Base-by-base conservation (phyloP, 2,888 invertebrate genomes). In the Frankliniella intonsa region DNA sequence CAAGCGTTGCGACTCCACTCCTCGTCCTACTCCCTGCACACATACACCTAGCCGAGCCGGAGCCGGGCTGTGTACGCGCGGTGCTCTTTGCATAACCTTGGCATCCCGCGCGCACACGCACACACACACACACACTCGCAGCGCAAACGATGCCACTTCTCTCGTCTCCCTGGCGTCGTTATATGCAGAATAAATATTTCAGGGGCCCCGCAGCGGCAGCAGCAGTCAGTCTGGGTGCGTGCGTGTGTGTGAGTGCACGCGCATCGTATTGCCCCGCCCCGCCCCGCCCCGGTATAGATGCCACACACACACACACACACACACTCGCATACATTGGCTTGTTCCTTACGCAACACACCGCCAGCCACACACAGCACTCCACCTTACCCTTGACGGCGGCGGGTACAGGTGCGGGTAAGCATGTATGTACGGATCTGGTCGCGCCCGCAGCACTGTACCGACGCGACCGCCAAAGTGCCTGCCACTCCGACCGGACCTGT, bases 101-200 rank as follows among this genome's bases (percentile, higher is more conserved):
- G 25, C 69, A 76, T 10, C 69, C 22, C 69, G 12, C 69, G 25
- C 69, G 11, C 69, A 2, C 22, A 25, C 25, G 3, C 69, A 69
- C 69, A 65, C 17, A 9, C 69, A 76, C 69, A 9, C 69, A 76
- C 69, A 76, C 69, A 25, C 25, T 12, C 69, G 22, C 69, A 9
- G 69, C 69, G 69, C 25, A 76, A 76, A 76, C 69, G 69, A 76
- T 25, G 69, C 69, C 69, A 76, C 69, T 62, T 62, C 62, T 76
- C 69, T 76, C 69, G 69, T 22, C 69, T 69, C n/a, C 69, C 22
- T 22, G 69, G 22, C 69, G 25, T 22, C 69, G 69, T 76, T 76
- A 76, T 22, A 76, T 22, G 69, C 69, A 76, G 69, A 76, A 76
- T 76, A 76, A 76, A 76, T 76, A 76, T 76, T 76, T 76, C 69